A percentile compares a stretch with the other conserved stretches of the same genome.
These are phyloP conservation scores for Paratilapia polleni DNA, from an alignment of 2,113 vertebrate genomes.

Conservation along the genomic window DNA sequence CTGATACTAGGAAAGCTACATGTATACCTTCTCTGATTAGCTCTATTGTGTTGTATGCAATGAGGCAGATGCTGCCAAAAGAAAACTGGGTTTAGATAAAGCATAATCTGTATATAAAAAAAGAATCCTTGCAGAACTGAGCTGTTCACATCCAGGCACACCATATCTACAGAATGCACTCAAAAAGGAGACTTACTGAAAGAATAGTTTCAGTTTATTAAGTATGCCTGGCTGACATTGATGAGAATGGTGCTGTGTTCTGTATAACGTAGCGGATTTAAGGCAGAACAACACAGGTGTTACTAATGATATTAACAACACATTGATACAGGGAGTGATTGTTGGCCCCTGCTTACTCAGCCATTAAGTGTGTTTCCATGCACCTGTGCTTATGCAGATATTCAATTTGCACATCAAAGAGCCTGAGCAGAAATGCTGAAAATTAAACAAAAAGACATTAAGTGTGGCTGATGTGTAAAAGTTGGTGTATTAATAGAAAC, in stretches of 20 bases:
- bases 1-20: conserved; percentile 29
- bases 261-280: neutral
- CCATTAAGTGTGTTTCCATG: neutral
- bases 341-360: neutral
- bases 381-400: neutral
- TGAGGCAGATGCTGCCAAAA: conserved; percentile 1
- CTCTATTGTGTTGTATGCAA: conserved; percentile 11
- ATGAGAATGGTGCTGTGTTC: neutral
- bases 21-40: conserved; percentile 45
- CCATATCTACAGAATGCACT: neutral
- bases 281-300: neutral
- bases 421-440: neutral
- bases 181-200: neutral
- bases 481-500: neutral
- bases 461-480: neutral
- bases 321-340: neutral
- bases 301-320: neutral
- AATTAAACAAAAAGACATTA: neutral
- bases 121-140: neutral
- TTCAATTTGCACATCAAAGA: neutral
- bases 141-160: neutral
- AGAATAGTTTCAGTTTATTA: neutral
- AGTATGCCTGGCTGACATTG: too few relatives aligned
- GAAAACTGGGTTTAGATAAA: neutral
- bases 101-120: neutral